These are phyloP conservation scores for Drosophila grimshawi DNA, from an alignment of 1,140 invertebrate genomes.

Conservation along the genomic window DNA sequence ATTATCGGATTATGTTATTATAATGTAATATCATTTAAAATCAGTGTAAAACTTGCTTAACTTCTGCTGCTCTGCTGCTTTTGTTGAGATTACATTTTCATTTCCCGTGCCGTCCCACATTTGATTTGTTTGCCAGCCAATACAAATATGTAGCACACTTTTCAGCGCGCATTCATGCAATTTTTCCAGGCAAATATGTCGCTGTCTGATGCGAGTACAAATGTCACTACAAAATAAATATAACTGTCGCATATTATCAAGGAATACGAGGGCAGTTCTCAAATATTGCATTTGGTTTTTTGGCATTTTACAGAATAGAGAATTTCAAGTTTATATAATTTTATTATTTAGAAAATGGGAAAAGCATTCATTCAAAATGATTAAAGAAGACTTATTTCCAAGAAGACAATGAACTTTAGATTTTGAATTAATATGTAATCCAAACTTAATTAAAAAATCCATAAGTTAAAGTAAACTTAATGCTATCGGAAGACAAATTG, in stretches of 20 bases:
- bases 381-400: no score
- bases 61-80: not conserved
- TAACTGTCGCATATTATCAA: not conserved
- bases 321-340: no score
- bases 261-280: not conserved
- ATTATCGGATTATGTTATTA: not conserved
- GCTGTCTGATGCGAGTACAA: not conserved
- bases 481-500: not conserved
- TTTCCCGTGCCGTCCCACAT: not conserved
- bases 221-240: not conserved
- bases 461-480: no score
- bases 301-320: no score
- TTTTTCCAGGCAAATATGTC: not conserved
- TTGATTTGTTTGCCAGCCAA: not conserved
- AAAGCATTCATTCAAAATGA: no score
- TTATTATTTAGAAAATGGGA: no score
- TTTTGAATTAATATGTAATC: no score
- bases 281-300: not conserved
- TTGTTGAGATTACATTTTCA: not conserved
- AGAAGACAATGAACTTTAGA: no score
- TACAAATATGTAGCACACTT: conserved; percentile 22
- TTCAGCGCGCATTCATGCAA: not conserved
- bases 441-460: no score
- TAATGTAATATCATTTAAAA: not conserved
- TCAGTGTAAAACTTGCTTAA: not conserved